phyloP scores from a whole-genome alignment of 2,113 vertebrate genomes.

The Eira barbara region DNA sequence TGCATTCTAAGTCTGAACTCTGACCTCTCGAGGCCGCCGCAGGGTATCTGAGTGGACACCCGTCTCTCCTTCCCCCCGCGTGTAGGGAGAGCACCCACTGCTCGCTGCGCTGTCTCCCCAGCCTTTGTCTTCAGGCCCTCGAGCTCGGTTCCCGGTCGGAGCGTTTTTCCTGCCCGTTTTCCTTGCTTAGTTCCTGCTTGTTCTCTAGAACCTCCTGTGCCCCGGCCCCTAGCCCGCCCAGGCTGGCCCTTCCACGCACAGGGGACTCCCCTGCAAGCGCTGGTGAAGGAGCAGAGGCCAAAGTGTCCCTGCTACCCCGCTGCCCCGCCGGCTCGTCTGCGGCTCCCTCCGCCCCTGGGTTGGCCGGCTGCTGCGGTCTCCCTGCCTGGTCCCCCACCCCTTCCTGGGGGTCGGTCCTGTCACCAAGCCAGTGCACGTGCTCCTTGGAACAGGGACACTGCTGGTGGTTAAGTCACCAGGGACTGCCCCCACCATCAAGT shows the following conservation, averaged over 20 bases:
- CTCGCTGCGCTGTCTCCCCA: neutral
- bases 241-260: neutral
- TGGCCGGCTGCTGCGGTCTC: neutral
- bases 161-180: no score
- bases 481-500: fast-evolving
- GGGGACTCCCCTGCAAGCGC: neutral
- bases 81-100: neutral
- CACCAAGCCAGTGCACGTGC: neutral
- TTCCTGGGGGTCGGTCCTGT: neutral
- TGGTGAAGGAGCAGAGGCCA: neutral
- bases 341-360: neutral
- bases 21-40: neutral
- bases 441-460: neutral
- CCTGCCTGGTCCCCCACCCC: neutral
- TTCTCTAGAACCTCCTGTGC: neutral
- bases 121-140: neutral
- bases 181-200: fast-evolving
- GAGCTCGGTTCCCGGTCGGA: neutral
- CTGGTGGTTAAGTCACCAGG: neutral
- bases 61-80: fast-evolving
- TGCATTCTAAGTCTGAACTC: neutral
- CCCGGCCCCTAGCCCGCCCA: neutral
- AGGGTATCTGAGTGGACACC: neutral
- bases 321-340: fast-evolving
- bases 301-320: fast-evolving